Percentiles rank a stretch among this genome's conserved stretches.
These are phyloP conservation scores for Dinoponera quadriceps DNA, from an alignment of 1,140 invertebrate species.

Conservation along the genomic window DNA sequence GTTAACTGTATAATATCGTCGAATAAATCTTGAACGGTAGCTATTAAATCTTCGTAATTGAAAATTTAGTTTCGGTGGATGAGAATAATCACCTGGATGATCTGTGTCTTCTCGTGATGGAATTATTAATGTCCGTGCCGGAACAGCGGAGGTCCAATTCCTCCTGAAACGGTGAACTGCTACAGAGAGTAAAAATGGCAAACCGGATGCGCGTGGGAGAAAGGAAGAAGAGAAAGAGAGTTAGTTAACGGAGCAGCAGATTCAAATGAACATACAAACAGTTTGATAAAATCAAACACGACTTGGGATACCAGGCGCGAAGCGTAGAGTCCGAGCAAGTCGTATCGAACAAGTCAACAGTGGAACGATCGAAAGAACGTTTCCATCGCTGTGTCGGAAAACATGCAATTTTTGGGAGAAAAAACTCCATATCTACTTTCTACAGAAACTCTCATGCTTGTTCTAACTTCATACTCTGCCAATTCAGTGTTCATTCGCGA, in stretches of 20 bases:
- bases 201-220: conserved; percentile 15
- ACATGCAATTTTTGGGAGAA: neutral
- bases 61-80: neutral
- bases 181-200: conserved; percentile 79
- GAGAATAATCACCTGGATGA: conserved; percentile 81
- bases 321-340: conserved; percentile 69
- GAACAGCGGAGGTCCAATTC: conserved; percentile 83
- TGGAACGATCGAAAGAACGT: neutral
- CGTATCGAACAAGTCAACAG: conserved; percentile 22
- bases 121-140: conserved; percentile 78
- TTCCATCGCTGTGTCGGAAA: neutral
- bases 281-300: conserved; percentile 33
- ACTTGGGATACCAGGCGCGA: conserved; percentile 66
- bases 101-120: conserved; percentile 76
- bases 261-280: neutral
- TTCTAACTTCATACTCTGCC: neutral
- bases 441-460: neutral
- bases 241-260: neutral
- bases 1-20: too few species aligned
- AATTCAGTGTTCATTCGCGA: neutral
- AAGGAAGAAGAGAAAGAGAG: neutral
- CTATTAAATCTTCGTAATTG: neutral
- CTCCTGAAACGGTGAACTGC: conserved; percentile 83
- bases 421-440: neutral
- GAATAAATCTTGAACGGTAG: too few species aligned